Evolutionary conservation across 2,113 vertebrate genomes (phyloP), one percentile per base, ranked within the genome.

Genomic region (Pterocles gutturalis): DNA sequence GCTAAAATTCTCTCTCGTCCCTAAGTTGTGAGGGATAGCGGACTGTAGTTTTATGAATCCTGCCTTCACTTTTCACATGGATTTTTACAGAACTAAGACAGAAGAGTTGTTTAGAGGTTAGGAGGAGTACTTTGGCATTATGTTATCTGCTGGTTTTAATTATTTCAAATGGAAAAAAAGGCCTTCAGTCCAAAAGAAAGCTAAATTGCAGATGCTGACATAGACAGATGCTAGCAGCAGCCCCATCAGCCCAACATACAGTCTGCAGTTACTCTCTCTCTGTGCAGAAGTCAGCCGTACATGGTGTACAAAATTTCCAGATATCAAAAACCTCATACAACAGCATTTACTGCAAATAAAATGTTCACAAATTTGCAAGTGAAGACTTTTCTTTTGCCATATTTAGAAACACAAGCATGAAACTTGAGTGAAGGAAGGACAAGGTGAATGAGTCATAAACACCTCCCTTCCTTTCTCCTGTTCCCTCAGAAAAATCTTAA

Each of bases 391-490:
- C 10, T 75, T 80, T 54, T 7, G 2, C 17, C n/a, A 3, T 48
- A 45, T 36, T 84, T 82, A 87, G 72, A 57, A 96, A 64, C 14
- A 61, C 5, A 36, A 75, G 34, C 78, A 66, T 17, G 33, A 91
- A 95, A 79, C 18, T 45, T 28, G 7, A n/a, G 31, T 49, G 49
- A 90, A 41, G 34, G 76, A 86, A 80, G 55, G 46, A 51, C 33
- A 92, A 76, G 10, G 36, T 67, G 79, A 81, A 58, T 77, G 70
- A 95, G 81, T 90, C 79, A 92, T 20, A 77, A 87, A 89, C 34
- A 78, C 15, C 57, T 89, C n/a, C 49, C 5, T 69, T 65, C 45
- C 36, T 61, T 57, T 64, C 31, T 77, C 20, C 49, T 25, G 11
- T 65, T 79, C 34, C 38, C 34, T 26, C 17, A 84, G 55, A 65